Base-by-base conservation (phyloP, 1,140 invertebrate species). In the Halyomorpha halys region DNA sequence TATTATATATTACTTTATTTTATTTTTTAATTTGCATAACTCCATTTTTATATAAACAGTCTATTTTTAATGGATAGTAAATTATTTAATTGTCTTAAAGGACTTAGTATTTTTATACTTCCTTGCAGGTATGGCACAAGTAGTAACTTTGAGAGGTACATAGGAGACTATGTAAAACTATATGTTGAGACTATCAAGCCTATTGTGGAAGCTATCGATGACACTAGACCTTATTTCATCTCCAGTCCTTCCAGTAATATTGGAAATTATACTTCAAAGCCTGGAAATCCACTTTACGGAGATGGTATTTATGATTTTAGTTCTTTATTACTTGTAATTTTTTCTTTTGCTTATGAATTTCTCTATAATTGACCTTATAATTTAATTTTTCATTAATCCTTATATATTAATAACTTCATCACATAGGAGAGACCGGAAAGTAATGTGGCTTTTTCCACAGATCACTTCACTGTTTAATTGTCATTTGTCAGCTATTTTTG, bases 221-320 rank as follows among this genome's bases (percentile, higher is more conserved):
- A 75, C 0, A 76, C 75, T 0, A 76, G 89, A 67, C 77, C 82
- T 0, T 95, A 85, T 73, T 71, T 96, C 0, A 78, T 85, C 0
- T 98, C 95, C 0, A 97, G 94, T 77, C 97, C 97, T 1, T 89
- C 88, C 0, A 97, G 99, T 77, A 96, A 94, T 8, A 69, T 81
- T 0, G 86, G 86, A 13, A 91, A 86, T 71, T 73, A 80, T 30
- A 81, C 89, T 0, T 62, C 75, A 15, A 82, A 93, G 76, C 96
- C 97, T 0, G 83, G 87, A 63, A 85, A 85, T 65, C 76, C 79
- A 34, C 72, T 83, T 30, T 97, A 88, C 76, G 97, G 97, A 61
- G 97, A 99, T 76, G 83, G 88, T 90, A 80, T 27, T 16, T 49
- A 25, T 60, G 34, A 16, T 8, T 44, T 60, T 60, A 15, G 45